Evolutionary conservation across 2,113 vertebrate genomes (phyloP).

Genomic region (Hystrix cristata): DNA sequence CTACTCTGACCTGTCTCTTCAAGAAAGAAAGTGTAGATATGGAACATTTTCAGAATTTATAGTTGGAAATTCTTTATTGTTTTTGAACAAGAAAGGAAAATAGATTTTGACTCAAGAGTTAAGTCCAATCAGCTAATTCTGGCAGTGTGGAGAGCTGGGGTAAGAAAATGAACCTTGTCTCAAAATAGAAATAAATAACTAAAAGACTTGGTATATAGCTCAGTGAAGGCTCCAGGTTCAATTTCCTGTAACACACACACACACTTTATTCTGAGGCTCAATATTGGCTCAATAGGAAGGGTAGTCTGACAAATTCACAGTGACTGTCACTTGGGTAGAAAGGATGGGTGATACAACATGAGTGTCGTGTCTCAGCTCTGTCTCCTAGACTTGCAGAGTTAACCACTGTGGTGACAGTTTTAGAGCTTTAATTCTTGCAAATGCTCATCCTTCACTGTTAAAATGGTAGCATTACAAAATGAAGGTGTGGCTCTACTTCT

Average conservation of each 20-base stretch:
- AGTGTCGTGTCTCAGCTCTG: neutral
- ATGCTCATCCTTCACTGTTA: neutral
- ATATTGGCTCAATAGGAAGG: neutral
- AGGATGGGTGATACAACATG: neutral
- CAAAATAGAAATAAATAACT: neutral
- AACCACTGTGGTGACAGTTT: neutral
- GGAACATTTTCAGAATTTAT: neutral
- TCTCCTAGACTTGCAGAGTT: neutral
- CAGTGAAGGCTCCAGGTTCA: neutral
- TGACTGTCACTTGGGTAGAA: neutral
- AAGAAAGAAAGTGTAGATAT: neutral
- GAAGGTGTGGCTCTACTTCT: neutral
- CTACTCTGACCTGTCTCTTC: neutral
- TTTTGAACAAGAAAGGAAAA: neutral
- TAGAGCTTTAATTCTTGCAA: neutral
- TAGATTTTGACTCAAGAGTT: constrained; percentile 10
- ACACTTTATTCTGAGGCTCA: neutral
- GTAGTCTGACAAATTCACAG: neutral
- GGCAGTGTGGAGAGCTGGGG: neutral
- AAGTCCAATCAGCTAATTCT: neutral
- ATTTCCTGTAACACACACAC: neutral
- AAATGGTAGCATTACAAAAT: neutral
- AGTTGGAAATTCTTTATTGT: neutral
- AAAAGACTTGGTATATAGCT: neutral
- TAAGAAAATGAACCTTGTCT: neutral